Percentiles rank a stretch among this genome's conserved stretches.
These are phyloP conservation scores for Carassius carassius DNA, from an alignment of 2,113 vertebrate species.

Conservation along the genomic window DNA sequence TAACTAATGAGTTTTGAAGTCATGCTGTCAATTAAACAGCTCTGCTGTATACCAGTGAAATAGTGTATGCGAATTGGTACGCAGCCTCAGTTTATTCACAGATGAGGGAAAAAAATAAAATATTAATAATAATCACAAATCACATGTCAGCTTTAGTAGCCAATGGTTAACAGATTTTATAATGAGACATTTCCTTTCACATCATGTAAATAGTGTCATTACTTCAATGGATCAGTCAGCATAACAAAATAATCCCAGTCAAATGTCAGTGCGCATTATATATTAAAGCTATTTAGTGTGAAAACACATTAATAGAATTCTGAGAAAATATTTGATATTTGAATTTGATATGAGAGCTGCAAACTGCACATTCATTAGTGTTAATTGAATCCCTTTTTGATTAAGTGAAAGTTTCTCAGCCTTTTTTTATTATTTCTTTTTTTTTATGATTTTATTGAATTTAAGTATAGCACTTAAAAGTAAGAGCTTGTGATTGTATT, in stretches of 20 bases:
- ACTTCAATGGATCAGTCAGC: background rate
- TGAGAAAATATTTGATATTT: background rate
- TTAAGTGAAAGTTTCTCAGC: background rate
- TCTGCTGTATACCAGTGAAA: background rate
- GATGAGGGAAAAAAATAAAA: background rate
- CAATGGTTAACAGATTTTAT: background rate
- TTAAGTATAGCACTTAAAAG: slow-evolving; percentile 11
- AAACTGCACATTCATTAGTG: background rate
- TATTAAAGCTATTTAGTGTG: background rate
- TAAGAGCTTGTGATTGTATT: background rate
- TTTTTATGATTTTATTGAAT: background rate
- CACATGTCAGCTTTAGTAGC: slow-evolving; percentile 2
- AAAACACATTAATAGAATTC: slow-evolving; percentile 3
- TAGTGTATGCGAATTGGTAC: too few species aligned
- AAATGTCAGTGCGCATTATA: slow-evolving; percentile 1
- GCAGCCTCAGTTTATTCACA: background rate
- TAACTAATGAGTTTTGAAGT: background rate
- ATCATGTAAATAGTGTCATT: background rate
- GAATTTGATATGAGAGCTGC: background rate
- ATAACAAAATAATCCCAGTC: background rate
- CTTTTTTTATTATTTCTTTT: background rate
- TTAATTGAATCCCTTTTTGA: background rate
- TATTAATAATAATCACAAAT: background rate
- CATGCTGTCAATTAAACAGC: background rate
- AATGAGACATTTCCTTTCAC: background rate